These are phyloP conservation scores for Atherix ibis DNA, from an alignment of 2,888 invertebrate species.

Conservation along the genomic window DNA sequence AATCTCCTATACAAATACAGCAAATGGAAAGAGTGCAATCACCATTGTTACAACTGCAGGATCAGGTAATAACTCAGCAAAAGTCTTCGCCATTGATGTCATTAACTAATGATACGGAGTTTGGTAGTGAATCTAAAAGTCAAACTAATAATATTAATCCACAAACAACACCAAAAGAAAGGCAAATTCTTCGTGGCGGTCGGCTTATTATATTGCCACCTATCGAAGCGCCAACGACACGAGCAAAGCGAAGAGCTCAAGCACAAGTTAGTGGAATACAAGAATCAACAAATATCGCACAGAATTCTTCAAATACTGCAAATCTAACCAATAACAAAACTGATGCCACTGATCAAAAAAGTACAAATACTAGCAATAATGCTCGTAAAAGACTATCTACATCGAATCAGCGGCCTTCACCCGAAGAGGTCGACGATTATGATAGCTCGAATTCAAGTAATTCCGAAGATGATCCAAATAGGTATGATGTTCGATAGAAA, in stretches of 20 bases:
- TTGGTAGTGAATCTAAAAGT: no score
- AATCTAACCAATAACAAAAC: slow-evolving; percentile 11
- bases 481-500: slow-evolving; percentile 26
- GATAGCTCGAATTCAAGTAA: slow-evolving; percentile 43
- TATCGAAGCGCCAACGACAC: slow-evolving; percentile 67
- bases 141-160: no score
- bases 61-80: slow-evolving; percentile 3
- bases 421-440: slow-evolving; percentile 4
- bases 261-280: slow-evolving; percentile 11
- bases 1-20: not conserved
- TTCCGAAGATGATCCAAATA: slow-evolving; percentile 86
- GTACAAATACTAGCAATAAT: no score
- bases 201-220: slow-evolving; percentile 64
- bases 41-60: not conserved
- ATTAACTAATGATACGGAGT: no score
- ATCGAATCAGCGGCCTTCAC: slow-evolving; percentile 5
- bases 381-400: slow-evolving; percentile 1
- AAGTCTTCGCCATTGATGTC: not conserved
- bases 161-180: slow-evolving; percentile 33
- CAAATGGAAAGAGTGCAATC: not conserved
- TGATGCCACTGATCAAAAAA: slow-evolving; percentile 3
- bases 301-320: slow-evolving; percentile 18
- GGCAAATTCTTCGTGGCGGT: slow-evolving; percentile 56
- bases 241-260: slow-evolving; percentile 44
- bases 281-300: slow-evolving; percentile 1